phyloP scores from a whole-genome alignment of 2,888 invertebrate species.

The Brenthis hecate region DNA sequence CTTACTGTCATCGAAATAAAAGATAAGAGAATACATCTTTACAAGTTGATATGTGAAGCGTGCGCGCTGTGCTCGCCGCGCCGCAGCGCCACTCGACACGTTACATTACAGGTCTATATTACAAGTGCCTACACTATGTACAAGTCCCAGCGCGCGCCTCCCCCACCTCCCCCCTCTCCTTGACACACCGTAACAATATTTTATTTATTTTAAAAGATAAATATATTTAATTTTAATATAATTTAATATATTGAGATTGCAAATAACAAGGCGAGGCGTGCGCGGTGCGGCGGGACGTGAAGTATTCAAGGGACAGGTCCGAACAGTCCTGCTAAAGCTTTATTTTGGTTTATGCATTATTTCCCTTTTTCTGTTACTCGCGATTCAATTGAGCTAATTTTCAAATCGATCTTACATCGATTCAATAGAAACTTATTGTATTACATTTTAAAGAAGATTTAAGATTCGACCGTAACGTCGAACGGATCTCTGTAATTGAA shows the following conservation, averaged over 20 bases:
- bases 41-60: slow-evolving; percentile 5
- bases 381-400: slow-evolving; percentile 9
- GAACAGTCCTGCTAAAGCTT: neutral
- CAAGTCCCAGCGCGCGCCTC: slow-evolving; percentile 25
- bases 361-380: neutral
- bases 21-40: too few species aligned
- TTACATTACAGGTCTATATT: slow-evolving; percentile 27
- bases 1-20: neutral
- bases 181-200: neutral
- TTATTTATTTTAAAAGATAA: neutral
- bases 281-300: neutral
- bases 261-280: neutral
- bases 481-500: neutral
- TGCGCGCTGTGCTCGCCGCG: neutral
- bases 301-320: neutral
- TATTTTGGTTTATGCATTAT: neutral
- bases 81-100: neutral
- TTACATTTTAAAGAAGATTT: neutral
- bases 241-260: slow-evolving; percentile 1
- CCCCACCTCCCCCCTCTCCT: neutral
- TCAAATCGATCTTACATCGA: slow-evolving; percentile 2
- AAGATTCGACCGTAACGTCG: neutral
- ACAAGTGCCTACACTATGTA: slow-evolving; percentile 38
- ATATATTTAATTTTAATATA: neutral
- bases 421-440: neutral